Percentiles rank a stretch among this genome's conserved stretches.
Conservation (phyloP, 2,797 vertebrate genomes). For the Lateolabrax maculatus region DNA sequence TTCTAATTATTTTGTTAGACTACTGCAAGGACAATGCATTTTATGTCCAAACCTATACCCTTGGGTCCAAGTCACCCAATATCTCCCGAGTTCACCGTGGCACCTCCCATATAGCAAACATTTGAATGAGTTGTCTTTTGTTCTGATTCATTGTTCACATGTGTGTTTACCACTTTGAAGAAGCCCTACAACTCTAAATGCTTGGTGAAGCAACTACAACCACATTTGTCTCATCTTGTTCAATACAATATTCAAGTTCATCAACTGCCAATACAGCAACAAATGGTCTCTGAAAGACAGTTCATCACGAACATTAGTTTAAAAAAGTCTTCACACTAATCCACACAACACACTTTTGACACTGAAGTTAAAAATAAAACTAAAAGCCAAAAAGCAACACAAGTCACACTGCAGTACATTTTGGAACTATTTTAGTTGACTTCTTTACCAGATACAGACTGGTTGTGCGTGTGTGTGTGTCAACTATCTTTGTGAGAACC, state of each 20-base stretch:
- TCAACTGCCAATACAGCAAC: neutral
- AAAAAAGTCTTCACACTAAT: neutral
- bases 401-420: neutral
- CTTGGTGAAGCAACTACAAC: neutral
- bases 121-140: neutral
- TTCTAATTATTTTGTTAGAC: neutral
- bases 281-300: neutral
- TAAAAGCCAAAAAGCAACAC: too few species aligned
- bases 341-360: neutral
- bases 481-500: too few species aligned
- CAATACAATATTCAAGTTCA: neutral
- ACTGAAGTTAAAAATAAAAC: neutral
- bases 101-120: neutral
- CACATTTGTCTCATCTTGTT: neutral
- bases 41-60: neutral
- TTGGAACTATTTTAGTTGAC: too few species aligned
- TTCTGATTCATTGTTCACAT: neutral
- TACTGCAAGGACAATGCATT: neutral
- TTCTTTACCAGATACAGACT: neutral
- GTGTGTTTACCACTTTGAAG: neutral
- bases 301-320: neutral
- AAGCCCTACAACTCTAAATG: neutral
- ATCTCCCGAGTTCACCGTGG: neutral
- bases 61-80: neutral
- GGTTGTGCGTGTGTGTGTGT: too few species aligned